Evolutionary conservation across 1,140 invertebrate species (phyloP), one percentile per base, ranked within the genome.

Genomic region (Trinorchestia longiramus): DNA sequence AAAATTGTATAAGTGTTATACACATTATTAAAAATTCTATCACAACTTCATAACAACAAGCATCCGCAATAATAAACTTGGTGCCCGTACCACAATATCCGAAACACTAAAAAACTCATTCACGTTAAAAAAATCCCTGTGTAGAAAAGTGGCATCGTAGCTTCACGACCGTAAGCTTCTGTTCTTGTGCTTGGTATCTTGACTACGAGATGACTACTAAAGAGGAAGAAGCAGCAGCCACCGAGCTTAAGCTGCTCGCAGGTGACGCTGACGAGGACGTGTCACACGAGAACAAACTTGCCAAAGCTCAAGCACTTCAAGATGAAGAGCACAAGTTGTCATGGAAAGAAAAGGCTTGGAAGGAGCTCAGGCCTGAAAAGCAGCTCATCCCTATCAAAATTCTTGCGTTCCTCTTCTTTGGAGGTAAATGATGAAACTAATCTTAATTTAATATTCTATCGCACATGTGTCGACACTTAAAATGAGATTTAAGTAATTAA

Each of bases 341-440:
- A 28, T 95, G 62, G 62, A 88, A 43, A 62, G 3, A 43, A 43
- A 88, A 91, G 45, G 95, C 95, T n/a, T 88, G 88, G 77, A 91
- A 95, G 40, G 95, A 95, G 43, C 77, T 90, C 19, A 43, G 43
- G 43, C 95, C 97, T 43, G 97, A 97, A 87, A 96, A 92, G 57
- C 96, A 96, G 42, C 96, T 97, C 11, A 94, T 97, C 0, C 97
- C 97, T 98, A 97, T 99, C 96, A 98, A 99, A 98, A 97, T 98
- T 96, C 98, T 98, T 87, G 97, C 98, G 11, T 98, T 99, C 97
- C 98, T 98, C 97, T 98, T 98, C 98, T 98, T 98, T 97, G 98
- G 98, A 97, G 98, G 98, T 98, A 97, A 97, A 97, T 62, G 40
- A 77, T 28, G 36, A 77, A 77, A 36, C 62, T 11, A 23, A 23